Percentiles rank a stretch among this genome's conserved stretches.
phyloP scores from a whole-genome alignment of 1,140 invertebrate species.

The Musca domestica region DNA sequence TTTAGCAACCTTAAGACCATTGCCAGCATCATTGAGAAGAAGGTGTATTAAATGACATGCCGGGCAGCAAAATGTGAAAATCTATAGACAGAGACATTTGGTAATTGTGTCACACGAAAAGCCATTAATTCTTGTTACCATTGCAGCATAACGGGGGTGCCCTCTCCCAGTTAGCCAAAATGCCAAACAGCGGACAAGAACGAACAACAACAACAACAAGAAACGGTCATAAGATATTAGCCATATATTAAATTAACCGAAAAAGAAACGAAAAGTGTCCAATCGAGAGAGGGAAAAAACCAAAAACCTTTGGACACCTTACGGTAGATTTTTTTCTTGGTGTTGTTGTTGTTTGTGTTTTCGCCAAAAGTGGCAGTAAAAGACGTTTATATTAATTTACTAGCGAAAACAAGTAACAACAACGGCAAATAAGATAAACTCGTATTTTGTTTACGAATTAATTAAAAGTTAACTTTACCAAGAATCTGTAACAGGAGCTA shows the following conservation, averaged over 20 bases:
- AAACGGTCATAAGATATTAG: not conserved
- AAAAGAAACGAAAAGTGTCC: not conserved
- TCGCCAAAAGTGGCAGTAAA: not conserved
- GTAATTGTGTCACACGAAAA: slow-evolving; percentile 54
- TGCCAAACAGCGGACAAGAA: not conserved
- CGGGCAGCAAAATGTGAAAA: not conserved
- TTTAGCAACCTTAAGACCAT: not conserved
- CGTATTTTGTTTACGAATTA: slow-evolving; percentile 15
- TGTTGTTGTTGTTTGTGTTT: not conserved
- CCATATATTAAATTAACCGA: slow-evolving; percentile 15
- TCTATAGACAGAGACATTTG: slow-evolving; percentile 30
- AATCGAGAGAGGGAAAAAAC: not conserved
- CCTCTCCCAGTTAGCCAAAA: not conserved
- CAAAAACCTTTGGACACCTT: not conserved
- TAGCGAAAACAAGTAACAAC: slow-evolving; percentile 11
- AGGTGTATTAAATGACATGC: slow-evolving; percentile 15
- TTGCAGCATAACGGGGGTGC: slow-evolving; percentile 12
- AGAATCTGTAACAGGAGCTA: not conserved
- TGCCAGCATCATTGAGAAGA: not conserved
- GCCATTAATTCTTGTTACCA: slow-evolving; percentile 54
- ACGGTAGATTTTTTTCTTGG: not conserved
- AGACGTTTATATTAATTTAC: slow-evolving; percentile 30
- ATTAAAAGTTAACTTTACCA: slow-evolving; percentile 9
- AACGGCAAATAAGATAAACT: not conserved
- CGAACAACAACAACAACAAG: not conserved